Evolutionary conservation across 2,888 invertebrate species (phyloP).

Genomic region (Xestia rhomboidea): DNA sequence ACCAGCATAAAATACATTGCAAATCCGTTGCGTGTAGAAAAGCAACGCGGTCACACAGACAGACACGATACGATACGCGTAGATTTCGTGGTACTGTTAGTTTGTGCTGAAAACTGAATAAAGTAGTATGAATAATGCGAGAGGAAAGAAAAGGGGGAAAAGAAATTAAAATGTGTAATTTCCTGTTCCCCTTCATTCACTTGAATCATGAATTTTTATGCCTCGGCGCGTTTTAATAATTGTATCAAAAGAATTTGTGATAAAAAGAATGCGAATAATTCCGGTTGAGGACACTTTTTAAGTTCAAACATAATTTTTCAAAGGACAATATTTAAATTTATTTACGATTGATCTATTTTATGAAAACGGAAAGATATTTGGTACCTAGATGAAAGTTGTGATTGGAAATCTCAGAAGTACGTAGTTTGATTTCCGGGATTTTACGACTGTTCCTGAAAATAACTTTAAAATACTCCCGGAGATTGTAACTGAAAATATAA

Average conservation of each 20-base stretch:
- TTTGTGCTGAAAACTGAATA: slow-evolving; percentile 6
- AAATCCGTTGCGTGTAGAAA: neutral
- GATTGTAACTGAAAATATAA: slow-evolving; percentile 27
- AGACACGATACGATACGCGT: neutral
- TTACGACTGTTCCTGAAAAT: slow-evolving; percentile 41
- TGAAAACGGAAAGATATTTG: slow-evolving; percentile 13
- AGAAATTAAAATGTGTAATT: slow-evolving; percentile 49
- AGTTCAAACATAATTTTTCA: neutral
- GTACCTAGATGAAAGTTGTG: slow-evolving; percentile 11
- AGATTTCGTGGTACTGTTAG: neutral
- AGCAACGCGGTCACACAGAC: neutral
- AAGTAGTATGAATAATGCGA: neutral
- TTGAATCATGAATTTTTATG: slow-evolving; percentile 38
- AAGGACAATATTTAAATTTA: neutral
- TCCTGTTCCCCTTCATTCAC: slow-evolving; percentile 34
- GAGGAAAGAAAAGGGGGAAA: neutral
- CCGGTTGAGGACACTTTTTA: slow-evolving; percentile 2
- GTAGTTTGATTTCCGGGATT: slow-evolving; percentile 30
- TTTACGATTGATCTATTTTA: neutral
- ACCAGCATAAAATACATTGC: neutral
- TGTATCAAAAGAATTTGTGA: slow-evolving; percentile 27
- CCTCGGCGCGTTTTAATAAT: slow-evolving; percentile 28
- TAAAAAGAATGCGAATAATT: slow-evolving; percentile 18
- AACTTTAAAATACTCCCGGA: slow-evolving; percentile 45
- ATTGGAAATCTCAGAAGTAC: slow-evolving; percentile 32